phyloP scores from a whole-genome alignment of 2,113 vertebrate species.

The Jaculus jaculus region DNA sequence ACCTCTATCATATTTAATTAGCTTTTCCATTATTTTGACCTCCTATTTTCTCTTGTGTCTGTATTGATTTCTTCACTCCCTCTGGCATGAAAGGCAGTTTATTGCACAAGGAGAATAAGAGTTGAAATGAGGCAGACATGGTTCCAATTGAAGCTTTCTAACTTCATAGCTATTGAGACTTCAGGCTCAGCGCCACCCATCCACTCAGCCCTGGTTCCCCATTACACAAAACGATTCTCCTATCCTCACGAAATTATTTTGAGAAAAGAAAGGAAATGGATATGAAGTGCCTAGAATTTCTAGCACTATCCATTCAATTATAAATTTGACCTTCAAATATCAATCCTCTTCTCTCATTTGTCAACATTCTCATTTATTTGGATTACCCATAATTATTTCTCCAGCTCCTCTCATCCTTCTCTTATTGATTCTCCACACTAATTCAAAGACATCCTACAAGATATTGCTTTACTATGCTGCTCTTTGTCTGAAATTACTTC shows the following conservation, averaged over 20 bases:
- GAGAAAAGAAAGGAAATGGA: constrained; percentile 1
- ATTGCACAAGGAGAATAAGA: constrained; percentile 28
- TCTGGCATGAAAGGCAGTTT: neutral
- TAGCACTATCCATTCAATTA: neutral
- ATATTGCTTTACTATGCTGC: neutral
- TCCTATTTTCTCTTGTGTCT: constrained; percentile 21
- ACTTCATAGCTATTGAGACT: constrained; percentile 15
- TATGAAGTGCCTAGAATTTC: neutral
- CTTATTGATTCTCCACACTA: neutral
- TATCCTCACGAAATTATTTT: neutral
- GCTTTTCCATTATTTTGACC: constrained; percentile 31
- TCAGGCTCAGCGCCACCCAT: neutral
- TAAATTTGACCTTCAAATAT: neutral
- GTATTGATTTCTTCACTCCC: constrained; percentile 30
- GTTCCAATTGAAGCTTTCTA: neutral
- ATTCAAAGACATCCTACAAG: neutral
- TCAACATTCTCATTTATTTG: neutral
- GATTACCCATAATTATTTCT: neutral
- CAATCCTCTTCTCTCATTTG: neutral
- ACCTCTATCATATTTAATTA: neutral
- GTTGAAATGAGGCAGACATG: neutral
- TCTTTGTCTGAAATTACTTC: neutral
- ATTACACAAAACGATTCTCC: neutral
- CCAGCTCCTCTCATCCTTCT: neutral
- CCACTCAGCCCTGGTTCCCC: neutral